These are phyloP conservation scores for Anarhynchus alexandrinus DNA, from an alignment of 2,113 vertebrate species.

Conservation along the genomic window DNA sequence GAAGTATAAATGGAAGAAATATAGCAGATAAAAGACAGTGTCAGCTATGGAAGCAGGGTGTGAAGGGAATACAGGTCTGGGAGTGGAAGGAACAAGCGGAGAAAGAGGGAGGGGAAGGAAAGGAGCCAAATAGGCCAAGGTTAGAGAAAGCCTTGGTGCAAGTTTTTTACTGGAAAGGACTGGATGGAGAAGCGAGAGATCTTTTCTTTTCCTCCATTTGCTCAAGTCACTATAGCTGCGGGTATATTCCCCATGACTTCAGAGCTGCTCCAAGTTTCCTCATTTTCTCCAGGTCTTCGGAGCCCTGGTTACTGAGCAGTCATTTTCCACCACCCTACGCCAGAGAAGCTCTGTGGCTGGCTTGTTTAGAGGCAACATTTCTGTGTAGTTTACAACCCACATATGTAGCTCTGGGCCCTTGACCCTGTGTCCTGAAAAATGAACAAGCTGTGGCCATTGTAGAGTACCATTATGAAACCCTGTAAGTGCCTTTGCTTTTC, in stretches of 20 bases:
- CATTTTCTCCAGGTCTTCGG: background rate
- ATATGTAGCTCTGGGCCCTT: background rate
- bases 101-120: background rate
- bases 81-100: background rate
- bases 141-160: background rate
- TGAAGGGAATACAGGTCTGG: background rate
- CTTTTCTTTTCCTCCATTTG: background rate
- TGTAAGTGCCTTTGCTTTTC: background rate
- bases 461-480: background rate
- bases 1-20: background rate
- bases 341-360: background rate
- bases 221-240: background rate
- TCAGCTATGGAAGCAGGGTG: background rate
- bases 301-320: background rate
- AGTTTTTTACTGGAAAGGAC: background rate
- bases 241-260: background rate
- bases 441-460: background rate
- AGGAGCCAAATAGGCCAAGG: background rate
- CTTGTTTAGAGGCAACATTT: background rate
- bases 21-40: background rate
- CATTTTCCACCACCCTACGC: background rate
- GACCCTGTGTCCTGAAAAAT: background rate
- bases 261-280: background rate
- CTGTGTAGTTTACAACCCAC: background rate
- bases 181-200: background rate